Evolutionary conservation across 1,140 invertebrate species (phyloP).

Genomic region (Daktulosphaira vitifoliae): DNA sequence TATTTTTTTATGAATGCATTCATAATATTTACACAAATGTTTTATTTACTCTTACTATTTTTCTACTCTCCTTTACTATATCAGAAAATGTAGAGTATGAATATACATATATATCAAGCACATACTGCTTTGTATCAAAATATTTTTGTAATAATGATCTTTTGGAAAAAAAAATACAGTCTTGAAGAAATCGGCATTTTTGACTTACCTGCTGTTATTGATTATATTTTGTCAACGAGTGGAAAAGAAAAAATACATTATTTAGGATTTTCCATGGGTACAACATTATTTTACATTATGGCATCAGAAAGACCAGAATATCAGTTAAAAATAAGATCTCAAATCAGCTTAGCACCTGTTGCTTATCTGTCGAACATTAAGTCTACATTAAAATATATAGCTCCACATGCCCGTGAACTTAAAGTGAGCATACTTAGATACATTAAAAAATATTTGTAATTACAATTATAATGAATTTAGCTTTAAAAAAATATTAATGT

Average conservation of each 20-base stretch:
- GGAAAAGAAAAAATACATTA: conserved; percentile 50
- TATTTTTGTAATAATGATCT: too few species aligned
- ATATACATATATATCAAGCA: too few species aligned
- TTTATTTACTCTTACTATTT: too few species aligned
- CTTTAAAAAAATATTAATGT: too few species aligned
- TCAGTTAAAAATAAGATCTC: conserved; percentile 44
- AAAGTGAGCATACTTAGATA: conserved; percentile 22
- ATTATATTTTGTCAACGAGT: conserved; percentile 48
- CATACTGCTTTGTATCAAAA: too few species aligned
- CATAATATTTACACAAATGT: too few species aligned
- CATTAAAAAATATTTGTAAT: too few species aligned
- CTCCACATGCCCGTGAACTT: conserved; percentile 44
- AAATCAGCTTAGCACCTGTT: conserved; percentile 33
- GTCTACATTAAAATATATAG: conserved; percentile 55
- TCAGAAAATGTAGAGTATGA: too few species aligned
- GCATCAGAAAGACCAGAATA: conserved; percentile 48
- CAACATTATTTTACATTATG: conserved; percentile 47
- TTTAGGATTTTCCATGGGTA: conserved; percentile 55
- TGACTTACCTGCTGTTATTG: conserved; percentile 54
- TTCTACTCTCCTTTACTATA: too few species aligned
- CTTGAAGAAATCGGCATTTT: conserved; percentile 58
- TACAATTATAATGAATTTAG: too few species aligned
- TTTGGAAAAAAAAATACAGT: too few species aligned
- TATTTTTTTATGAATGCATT: too few species aligned
- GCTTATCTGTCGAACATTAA: conserved; percentile 26